These are phyloP conservation scores for Grammomys dolichurus DNA, from an alignment of 2,113 vertebrate species.

Conservation along the genomic window DNA sequence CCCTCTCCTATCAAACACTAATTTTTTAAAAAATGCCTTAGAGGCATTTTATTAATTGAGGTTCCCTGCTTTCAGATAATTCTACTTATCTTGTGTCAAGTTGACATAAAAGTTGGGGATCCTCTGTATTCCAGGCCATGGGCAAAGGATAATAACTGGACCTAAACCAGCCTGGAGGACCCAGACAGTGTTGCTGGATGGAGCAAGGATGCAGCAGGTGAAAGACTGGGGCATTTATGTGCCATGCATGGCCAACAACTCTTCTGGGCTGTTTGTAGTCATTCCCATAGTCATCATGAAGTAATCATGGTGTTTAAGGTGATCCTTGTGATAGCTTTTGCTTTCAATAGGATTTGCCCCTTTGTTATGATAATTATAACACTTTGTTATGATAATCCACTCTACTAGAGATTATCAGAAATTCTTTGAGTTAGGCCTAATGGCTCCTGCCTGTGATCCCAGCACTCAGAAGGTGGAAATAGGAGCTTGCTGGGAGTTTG, in stretches of 20 bases:
- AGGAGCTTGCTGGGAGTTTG: not conserved
- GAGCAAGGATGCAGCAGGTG: too few species aligned
- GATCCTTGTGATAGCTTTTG: not conserved
- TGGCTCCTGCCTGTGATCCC: not conserved
- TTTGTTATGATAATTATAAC: not conserved
- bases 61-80: not conserved
- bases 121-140: not conserved
- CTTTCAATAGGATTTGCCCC: not conserved
- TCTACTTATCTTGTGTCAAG: not conserved
- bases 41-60: not conserved
- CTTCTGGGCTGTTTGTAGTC: accelerated
- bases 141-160: not conserved
- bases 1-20: not conserved
- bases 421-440: not conserved
- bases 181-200: too few species aligned
- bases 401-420: not conserved
- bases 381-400: not conserved
- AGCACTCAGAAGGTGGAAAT: not conserved
- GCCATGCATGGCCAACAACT: not conserved
- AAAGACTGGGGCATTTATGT: not conserved
- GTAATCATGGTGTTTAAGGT: not conserved
- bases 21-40: not conserved
- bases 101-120: not conserved
- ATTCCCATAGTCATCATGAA: not conserved
- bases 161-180: accelerated